A percentile compares a stretch with the other conserved stretches of the same genome.
Evolutionary conservation across 2,888 invertebrate species (phyloP).

Genomic region (Amphimallon solstitiale): DNA sequence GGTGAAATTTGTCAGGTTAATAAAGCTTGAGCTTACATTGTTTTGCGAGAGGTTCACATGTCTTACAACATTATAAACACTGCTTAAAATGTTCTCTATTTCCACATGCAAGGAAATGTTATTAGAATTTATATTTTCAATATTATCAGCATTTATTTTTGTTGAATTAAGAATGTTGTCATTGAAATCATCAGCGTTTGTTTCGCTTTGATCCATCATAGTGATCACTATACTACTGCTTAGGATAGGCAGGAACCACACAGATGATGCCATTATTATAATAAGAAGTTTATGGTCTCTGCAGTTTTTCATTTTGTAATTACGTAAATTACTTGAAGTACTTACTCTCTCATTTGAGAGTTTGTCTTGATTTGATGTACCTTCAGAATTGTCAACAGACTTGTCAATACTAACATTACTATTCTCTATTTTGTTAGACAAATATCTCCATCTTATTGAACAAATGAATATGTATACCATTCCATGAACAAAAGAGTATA

Average conservation of each 20-base stretch:
- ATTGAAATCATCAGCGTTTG: conserved; percentile 32
- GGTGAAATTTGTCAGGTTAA: conserved; percentile 45
- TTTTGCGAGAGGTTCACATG: conserved; percentile 10
- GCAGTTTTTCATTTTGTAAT: not conserved
- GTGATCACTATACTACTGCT: conserved; percentile 33
- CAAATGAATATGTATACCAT: conserved; percentile 53
- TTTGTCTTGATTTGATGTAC: not conserved
- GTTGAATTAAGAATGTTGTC: conserved; percentile 41
- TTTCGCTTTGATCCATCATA: conserved; percentile 3
- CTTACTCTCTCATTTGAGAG: too few relatives aligned
- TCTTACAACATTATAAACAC: conserved; percentile 54
- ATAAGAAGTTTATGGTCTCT: conserved; percentile 13
- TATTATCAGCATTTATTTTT: conserved; percentile 11
- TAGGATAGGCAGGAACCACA: conserved; percentile 50
- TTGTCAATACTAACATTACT: conserved; percentile 5
- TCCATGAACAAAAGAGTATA: conserved; percentile 57
- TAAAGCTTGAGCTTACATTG: conserved; percentile 45
- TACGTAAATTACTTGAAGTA: not conserved
- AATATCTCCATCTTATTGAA: conserved; percentile 49
- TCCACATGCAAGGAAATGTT: conserved; percentile 46
- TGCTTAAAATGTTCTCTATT: conserved; percentile 52
- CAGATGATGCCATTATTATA: conserved; percentile 36
- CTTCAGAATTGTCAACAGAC: not conserved
- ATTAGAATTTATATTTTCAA: conserved; percentile 51
- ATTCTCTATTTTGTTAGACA: conserved; percentile 6